Evolutionary conservation across 2,113 vertebrate species (phyloP), one percentile per base, ranked within the genome.

Genomic region (Regulus satrapa): DNA sequence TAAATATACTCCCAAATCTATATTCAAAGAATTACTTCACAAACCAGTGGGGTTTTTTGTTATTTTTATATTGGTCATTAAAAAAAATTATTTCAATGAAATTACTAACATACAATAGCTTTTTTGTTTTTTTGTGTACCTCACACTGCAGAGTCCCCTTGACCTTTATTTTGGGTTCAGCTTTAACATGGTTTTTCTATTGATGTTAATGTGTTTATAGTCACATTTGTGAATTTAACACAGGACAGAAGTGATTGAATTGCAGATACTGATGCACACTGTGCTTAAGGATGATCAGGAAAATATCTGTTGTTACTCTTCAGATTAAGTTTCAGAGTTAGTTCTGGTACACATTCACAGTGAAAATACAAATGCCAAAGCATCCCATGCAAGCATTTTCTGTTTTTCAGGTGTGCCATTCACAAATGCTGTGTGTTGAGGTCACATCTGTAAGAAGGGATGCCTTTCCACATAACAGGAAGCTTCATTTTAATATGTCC

Each of bases 1-100:
- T 18, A 54, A 21, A 3, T 48, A 7, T 56, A n/a, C 6, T 48
- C 55, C 19, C 16, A 85, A 85, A 62, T 46, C 32, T 32, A 3
- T 9, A 8, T 18, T 4, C 38, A 52, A 84, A 91, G 36, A 63
- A 28, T 51, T 1, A 71, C 3, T 85, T 59, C 45, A 19, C 15
- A 58, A 43, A 29, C 2, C 11, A 4, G 5, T 62, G 6, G 1
- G 3, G 2, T 0, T 7, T 18, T 23, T 36, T 41, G 4, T 4
- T 69, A 12, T 38, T 72, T 76, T 75, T 59, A 40, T 32, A 48
- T 36, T 38, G 0, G 1, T n/a, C 4, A 56, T 40, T 79, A 88
- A 10, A 4, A 4, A 62, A 71, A 34, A 55, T 31, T 43, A 10
- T 78, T 85, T 56, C 24, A 69, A 56, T 34, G 2, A 43, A 80